phyloP scores from a whole-genome alignment of 2,888 invertebrate species.

The Brachyptera risi region DNA sequence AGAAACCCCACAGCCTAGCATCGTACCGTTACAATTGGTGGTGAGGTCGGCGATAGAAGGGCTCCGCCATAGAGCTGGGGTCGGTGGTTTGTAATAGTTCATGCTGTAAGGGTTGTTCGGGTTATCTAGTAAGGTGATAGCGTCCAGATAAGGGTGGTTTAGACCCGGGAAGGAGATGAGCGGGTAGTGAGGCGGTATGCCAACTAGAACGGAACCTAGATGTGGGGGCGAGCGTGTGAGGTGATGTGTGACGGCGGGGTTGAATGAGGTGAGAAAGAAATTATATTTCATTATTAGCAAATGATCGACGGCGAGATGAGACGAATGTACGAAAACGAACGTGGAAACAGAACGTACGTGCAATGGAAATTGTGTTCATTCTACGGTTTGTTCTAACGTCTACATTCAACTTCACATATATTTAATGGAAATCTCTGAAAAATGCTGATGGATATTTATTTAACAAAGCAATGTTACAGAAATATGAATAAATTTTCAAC shows the following conservation, averaged over 20 bases:
- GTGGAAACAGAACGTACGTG: not conserved
- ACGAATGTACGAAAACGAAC: not conserved
- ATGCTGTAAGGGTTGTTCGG: constrained; percentile 24
- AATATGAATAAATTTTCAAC: too few species aligned
- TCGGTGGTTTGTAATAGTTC: not conserved
- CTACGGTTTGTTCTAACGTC: too few species aligned
- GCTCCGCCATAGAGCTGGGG: constrained; percentile 28
- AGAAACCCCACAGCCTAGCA: not conserved
- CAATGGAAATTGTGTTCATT: not conserved
- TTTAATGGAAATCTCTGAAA: too few species aligned
- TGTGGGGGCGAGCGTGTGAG: constrained; percentile 13
- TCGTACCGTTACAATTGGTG: constrained; percentile 13
- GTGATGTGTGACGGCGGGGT: too few species aligned
- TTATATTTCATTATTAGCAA: constrained; percentile 24
- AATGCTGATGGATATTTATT: too few species aligned
- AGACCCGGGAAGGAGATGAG: not conserved
- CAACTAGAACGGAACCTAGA: constrained; percentile 25
- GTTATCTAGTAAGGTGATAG: constrained; percentile 7
- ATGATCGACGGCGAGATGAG: constrained; percentile 1
- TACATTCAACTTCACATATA: too few species aligned
- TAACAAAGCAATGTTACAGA: too few species aligned
- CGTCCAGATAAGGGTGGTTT: constrained; percentile 19
- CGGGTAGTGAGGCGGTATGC: constrained; percentile 1
- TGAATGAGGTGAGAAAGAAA: constrained; percentile 17
- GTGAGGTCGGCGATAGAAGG: constrained; percentile 29